Base-by-base conservation (phyloP, 2,113 vertebrate genomes). In the Panthera tigris region DNA sequence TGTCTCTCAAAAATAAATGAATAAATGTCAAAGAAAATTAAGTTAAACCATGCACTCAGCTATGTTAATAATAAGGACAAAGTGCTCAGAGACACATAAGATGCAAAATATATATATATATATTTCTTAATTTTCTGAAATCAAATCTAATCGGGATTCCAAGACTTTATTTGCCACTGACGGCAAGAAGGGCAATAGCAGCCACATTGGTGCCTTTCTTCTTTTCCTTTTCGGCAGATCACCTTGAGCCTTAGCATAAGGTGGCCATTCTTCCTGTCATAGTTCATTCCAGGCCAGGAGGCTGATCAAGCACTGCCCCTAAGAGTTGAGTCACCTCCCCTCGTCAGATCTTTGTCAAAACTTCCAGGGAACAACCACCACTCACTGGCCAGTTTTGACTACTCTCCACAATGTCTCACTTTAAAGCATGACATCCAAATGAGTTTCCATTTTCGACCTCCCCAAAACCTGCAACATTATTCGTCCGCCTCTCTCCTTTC, bases 41-140 rank as follows among this genome's bases (percentile, higher is more conserved):
- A 65, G 55, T 55, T 74, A 80, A 82, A 66, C 69, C 91, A 78
- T 39, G 19, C 23, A 71, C 18, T 82, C 41, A 69, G 36, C 61
- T 63, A 84, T 6, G 4, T 15, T 63, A 25, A 61, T 48, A 73
- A 84, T 13, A 73, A 7, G 55, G 18, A 88, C 66, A 55, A 91
- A 76, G 39, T 79, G 2, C 25, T 65, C 68, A 94, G 61, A 76
- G 74, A 31, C 19, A 79, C 13, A 89, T 21, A 76, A 65, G 39
- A 92, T 76, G 4, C 5, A 73, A 85, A 80, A 41, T 41, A 45
- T 45, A 45, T 45, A 8, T 45, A 45, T 45, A 45, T 45, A 9
- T 45, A 76, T 66, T 78, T 88, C 48, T 96, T 91, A 50, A 33
- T 92, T 95, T 92, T 94, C 57, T 84, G 21, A 73, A 94, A 85